Evolutionary conservation across 2,113 vertebrate genomes (phyloP).

Genomic region (Ginglymostoma cirratum): DNA sequence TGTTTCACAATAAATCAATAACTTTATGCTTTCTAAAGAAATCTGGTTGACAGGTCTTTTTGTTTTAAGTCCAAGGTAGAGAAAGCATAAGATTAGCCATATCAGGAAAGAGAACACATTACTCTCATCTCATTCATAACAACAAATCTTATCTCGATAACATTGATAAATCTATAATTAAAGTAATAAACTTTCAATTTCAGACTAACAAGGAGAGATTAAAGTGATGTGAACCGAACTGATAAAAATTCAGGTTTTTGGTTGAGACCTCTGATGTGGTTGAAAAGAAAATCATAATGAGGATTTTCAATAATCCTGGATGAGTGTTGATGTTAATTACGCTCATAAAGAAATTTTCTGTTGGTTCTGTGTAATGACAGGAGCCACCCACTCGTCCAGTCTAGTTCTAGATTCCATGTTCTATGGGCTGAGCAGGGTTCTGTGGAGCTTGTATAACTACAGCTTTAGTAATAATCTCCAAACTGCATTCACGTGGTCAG

Average conservation of each 20-base stretch:
- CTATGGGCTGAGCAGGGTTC: not conserved
- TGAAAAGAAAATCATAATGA: not conserved
- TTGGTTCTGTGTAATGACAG: not conserved
- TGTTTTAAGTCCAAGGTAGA: too few relatives aligned
- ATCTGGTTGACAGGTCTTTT: too few relatives aligned
- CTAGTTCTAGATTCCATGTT: not conserved
- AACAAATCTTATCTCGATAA: not conserved
- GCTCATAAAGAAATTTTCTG: not conserved
- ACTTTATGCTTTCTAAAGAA: too few relatives aligned
- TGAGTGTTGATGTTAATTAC: slow-evolving; percentile 20
- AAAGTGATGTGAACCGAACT: slow-evolving; percentile 18
- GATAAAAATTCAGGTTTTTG: not conserved
- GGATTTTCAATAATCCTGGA: not conserved
- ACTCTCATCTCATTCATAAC: too few relatives aligned
- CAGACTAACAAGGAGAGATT: not conserved
- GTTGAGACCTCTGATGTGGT: not conserved
- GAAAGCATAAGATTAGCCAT: too few relatives aligned
- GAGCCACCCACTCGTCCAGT: not conserved
- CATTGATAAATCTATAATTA: not conserved
- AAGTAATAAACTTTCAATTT: not conserved
- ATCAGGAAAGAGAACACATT: too few relatives aligned
- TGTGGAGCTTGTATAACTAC: not conserved
- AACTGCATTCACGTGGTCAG: not conserved
- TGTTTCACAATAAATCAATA: too few relatives aligned
- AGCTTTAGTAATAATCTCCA: slow-evolving; percentile 9